Evolutionary conservation across 92 coral and sea anemone species (phyloP), one percentile per base, ranked within the genome.

Genomic region (Phenganax stokvisi): DNA sequence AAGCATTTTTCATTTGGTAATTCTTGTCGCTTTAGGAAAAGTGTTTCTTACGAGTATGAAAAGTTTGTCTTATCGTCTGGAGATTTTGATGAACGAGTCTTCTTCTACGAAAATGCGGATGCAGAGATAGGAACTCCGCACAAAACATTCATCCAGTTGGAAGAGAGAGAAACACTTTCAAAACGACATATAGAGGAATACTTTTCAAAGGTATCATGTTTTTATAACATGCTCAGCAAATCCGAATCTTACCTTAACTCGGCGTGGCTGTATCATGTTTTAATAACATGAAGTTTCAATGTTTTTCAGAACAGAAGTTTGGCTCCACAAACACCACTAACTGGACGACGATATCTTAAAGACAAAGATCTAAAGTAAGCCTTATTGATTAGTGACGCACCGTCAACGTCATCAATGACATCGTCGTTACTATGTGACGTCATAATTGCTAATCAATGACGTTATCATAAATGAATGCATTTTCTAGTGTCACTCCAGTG

Each of bases 11-110:
- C 17, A 54, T 44, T 80, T 28, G 6, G 31, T 61, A 61, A 17
- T 68, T 71, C 44, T 31, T 29, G 6, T 29, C 20, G 7, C 30
- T 54, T 12, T 76, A 93, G 98, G 67, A 91, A 92, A 75, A 78
- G 87, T 12, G 86, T 91, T 11, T 88, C 89, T 76, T 82, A 81
- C 67, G 93, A 91, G 30, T 93, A 93, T 15, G 98, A 93, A 51
- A 92, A 92, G 78, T 93, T 89, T 78, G 98, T 93, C n/a, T 65
- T 93, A 63, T 93, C 98, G 16, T 96, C 96, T 51, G 98, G 98
- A 4, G 98, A 93, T 75, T 93, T 93, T 91, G 98, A 93, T 84
- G 98, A 93, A 77, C 81, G 98, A 85, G 92, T 93, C 56, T 93
- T 93, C 76, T 86, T 93, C 47, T 93, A 89, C 29, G 97, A 91